Evolutionary conservation across 1,140 invertebrate species (phyloP), one percentile per base, ranked within the genome.

Genomic region (Panagrolaimus sp.): DNA sequence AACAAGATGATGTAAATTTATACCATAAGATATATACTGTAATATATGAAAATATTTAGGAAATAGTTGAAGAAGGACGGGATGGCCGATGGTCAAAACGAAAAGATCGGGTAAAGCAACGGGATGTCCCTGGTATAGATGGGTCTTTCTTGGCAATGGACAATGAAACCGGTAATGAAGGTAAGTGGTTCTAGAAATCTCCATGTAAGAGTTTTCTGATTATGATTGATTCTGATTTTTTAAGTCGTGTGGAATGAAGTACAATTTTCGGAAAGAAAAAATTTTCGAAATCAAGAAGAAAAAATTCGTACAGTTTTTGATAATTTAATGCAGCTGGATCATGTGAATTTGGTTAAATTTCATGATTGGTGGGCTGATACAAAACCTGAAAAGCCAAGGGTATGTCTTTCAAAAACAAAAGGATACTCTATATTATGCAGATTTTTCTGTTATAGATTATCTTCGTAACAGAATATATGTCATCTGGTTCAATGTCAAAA

Each of bases 391-490:
- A 96, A 96, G 84, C 92, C 92, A 69, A 88, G 92, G 86, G 92
- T 96, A 86, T 77, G 84, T 82, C n/a, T 63, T 4, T 38, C 31
- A 38, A 38, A 7, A 4, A 7, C 31, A 38, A 4, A 38, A 4
- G 31, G 2, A 38, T 38, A 38, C 7, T 38, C 7, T 38, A 38
- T 38, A 2, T 38, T 38, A 38, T 38, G 7, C 14, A 23, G 8
- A 46, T 80, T 82, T 65, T n/a, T n/a, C n/a, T n/a, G n/a, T n/a
- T n/a, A n/a, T 83, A 96, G 90, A 93, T 99, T 72, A 96, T 98
- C 85, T 99, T 98, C 87, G 98, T 99, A 84, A 98, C 96, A 65
- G 96, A 99, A 84, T 98, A 97, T 84, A 98, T 98, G 95, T 97
- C 94, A 70, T 97, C 93, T 78, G 95, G 95, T 48, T 98, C 94